Conservation (phyloP, 2,888 invertebrate genomes). For the Cataglyphis cursor region DNA sequence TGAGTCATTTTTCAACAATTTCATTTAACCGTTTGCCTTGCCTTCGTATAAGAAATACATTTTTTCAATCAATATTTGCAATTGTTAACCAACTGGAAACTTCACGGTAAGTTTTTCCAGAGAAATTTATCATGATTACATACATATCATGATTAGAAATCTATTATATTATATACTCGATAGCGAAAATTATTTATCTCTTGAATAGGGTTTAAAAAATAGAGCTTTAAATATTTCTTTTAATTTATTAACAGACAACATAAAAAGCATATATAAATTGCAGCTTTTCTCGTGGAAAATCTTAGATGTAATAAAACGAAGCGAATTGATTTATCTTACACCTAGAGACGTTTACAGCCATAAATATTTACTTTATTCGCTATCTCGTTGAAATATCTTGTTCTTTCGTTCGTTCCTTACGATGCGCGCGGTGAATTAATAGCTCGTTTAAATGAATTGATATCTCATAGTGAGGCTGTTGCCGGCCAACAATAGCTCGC, state of each 20-base stretch:
- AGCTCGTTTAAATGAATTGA: constrained; percentile 52
- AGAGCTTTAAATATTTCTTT: not conserved
- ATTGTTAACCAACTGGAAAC: not conserved
- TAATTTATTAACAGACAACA: not conserved
- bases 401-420: constrained; percentile 18
- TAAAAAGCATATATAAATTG: not conserved
- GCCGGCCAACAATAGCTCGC: constrained; percentile 42
- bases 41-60: not conserved
- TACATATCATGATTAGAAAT: not conserved
- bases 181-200: not conserved
- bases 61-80: not conserved
- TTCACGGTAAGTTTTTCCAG: not conserved
- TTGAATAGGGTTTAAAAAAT: not conserved
- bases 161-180: not conserved
- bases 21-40: constrained; percentile 17
- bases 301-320: not conserved
- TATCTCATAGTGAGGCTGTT: constrained; percentile 30
- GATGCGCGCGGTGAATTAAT: constrained; percentile 16
- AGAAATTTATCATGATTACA: not conserved
- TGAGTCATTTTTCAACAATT: constrained; percentile 86
- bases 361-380: constrained; percentile 27
- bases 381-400: constrained; percentile 31
- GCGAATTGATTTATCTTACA: constrained; percentile 1
- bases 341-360: not conserved
- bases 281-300: not conserved